Evolutionary conservation across 1,140 invertebrate genomes (phyloP), one percentile per base, ranked within the genome.

Genomic region (Macrosteles quadrilineatus): DNA sequence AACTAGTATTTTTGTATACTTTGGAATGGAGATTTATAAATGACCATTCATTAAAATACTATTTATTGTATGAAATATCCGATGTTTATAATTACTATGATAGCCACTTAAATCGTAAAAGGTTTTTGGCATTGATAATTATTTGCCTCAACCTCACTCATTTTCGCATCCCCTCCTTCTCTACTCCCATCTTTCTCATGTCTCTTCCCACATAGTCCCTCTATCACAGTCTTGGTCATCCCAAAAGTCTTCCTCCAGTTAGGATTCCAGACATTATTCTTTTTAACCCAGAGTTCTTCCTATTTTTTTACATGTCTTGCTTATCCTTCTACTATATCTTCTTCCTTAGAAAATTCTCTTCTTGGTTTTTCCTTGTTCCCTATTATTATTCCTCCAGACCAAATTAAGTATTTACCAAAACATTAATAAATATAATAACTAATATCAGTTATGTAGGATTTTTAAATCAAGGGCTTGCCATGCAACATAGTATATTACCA

Each of bases 61-160:
- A n/a, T n/a, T n/a, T n/a, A n/a, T n/a, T n/a, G n/a, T n/a, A n/a
- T n/a, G n/a, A n/a, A n/a, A n/a, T n/a, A n/a, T n/a, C n/a, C n/a
- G n/a, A n/a, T n/a, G n/a, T n/a, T n/a, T n/a, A n/a, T n/a, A n/a
- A n/a, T n/a, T n/a, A n/a, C n/a, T n/a, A n/a, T 43, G 40, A n/a
- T 9, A n/a, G n/a, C n/a, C 9, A 9, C 9, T 43, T 11, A 9
- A 11, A 43, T 9, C n/a, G 40, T 43, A 11, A 43, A 9, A 11
- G 9, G 40, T 11, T 43, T 43, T 43, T n/a, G n/a, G 27, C 31
- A 43, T 45, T 45, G 9, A 30, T 67, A 30, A 29, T 68, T 68
- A 11, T 9, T n/a, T n/a, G n/a, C 40, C n/a, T 43, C n/a, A 11
- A 43, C 9, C n/a, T 43, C 9, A 43, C 9, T 43, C 9, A 11